These are phyloP conservation scores for Pycnonotus jocosus DNA, from an alignment of 2,113 vertebrate genomes.

Conservation along the genomic window DNA sequence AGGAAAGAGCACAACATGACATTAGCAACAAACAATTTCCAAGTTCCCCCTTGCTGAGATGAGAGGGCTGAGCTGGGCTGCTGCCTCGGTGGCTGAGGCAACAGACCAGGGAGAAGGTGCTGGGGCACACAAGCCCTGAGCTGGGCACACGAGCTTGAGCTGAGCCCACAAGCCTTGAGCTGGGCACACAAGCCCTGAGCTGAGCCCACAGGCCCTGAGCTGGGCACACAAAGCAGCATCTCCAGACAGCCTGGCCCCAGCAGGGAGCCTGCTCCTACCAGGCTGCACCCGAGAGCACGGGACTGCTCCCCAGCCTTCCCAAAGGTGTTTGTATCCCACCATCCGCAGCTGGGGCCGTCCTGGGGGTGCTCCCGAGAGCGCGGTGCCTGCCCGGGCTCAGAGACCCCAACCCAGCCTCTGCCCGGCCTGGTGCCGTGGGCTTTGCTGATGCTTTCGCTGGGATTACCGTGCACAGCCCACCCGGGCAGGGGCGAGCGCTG, in stretches of 20 bases:
- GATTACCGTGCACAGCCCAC: accelerated
- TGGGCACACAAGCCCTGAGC: no score
- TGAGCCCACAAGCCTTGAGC: not conserved
- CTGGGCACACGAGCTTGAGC: not conserved
- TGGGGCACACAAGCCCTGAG: not conserved
- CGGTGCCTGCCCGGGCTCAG: no score
- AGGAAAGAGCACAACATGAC: not conserved
- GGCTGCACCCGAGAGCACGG: not conserved
- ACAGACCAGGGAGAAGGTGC: not conserved
- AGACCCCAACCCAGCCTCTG: not conserved
- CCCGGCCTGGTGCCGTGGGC: accelerated
- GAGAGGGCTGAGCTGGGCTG: not conserved
- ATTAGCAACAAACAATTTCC: not conserved
- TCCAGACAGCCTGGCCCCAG: not conserved
- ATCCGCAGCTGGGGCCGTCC: accelerated
- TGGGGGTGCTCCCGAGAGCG: accelerated
- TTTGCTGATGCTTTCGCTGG: accelerated
- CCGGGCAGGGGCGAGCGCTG: not conserved
- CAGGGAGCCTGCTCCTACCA: accelerated
- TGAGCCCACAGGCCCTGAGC: not conserved
- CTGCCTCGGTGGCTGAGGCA: not conserved
- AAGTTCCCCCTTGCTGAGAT: not conserved
- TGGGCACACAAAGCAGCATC: not conserved
- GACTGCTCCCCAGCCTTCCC: not conserved
- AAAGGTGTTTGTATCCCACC: not conserved